Evolutionary conservation across 2,888 invertebrate genomes (phyloP), one percentile per base, ranked within the genome.

Genomic region (Cerastis leucographa): DNA sequence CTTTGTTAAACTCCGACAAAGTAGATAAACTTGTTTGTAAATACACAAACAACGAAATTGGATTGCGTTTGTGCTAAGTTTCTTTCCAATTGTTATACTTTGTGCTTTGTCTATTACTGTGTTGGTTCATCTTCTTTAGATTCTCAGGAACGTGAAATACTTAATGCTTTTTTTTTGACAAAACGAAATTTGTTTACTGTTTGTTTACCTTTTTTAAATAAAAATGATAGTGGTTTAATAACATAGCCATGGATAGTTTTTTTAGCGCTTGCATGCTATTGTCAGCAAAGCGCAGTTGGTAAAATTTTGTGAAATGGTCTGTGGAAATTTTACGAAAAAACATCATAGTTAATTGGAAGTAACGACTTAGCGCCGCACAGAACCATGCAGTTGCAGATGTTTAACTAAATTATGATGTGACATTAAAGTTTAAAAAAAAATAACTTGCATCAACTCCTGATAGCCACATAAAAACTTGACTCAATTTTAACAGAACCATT

Each of bases 41-140:
- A 84, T 85, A 84, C 68, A 85, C 83, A 85, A 85, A 85, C 84
- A 84, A 74, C 66, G 86, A 61, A 83, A 85, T 84, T 84, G 86
- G 74, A 85, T 84, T 85, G 83, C 54, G 74, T 85, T 84, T 83
- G 83, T 67, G 62, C 69, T 71, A 78, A 82, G 73, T 83, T 83
- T 85, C 83, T 78, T 83, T 72, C 5, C 66, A 83, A 61, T 78
- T 85, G 82, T 85, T 68, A 42, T 76, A 76, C 44, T 71, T 71
- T 46, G 46, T 46, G 65, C 51, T 72, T 83, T 78, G 65, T 82
- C 69, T 77, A 71, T 72, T 68, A 54, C 61, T 40, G n/a, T 14
- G 54, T 56, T 66, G 25, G n/a, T 49, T 22, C 22, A 51, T 54
- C 19, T 73, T 35, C 25, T 25, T 54, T 40, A 17, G 9, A 49